phyloP scores from a whole-genome alignment of 2,888 invertebrate genomes.

The Athetis lepigone region DNA sequence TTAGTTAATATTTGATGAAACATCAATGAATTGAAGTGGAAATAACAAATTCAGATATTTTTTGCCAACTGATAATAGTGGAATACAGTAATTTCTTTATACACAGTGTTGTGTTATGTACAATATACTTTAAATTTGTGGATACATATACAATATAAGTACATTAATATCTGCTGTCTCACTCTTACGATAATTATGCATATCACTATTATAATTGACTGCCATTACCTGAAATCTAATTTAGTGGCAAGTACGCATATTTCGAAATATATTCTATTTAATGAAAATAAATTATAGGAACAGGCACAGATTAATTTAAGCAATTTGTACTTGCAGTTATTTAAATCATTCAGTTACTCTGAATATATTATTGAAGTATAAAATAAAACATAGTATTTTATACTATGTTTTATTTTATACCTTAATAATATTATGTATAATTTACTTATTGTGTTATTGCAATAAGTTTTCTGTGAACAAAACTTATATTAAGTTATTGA shows the following conservation, averaged over 20 bases:
- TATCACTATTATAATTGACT: slow-evolving; percentile 14
- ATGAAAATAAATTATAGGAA: background rate
- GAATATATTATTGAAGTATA: slow-evolving; percentile 7
- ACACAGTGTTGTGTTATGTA: background rate
- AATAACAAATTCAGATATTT: slow-evolving; percentile 2
- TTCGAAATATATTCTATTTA: slow-evolving; percentile 4
- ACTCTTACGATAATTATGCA: slow-evolving; percentile 18
- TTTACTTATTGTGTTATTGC: slow-evolving; percentile 8
- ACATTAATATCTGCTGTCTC: background rate
- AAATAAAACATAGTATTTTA: too few species aligned
- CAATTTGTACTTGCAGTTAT: slow-evolving; percentile 20
- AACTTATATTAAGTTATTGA: background rate
- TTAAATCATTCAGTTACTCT: slow-evolving; percentile 13
- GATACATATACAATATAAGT: background rate
- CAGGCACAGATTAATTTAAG: slow-evolving; percentile 12
- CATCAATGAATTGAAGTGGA: background rate
- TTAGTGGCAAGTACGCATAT: background rate
- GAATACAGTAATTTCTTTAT: slow-evolving; percentile 1
- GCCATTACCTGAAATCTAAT: background rate
- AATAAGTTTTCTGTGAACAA: slow-evolving; percentile 29
- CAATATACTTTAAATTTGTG: slow-evolving; percentile 2
- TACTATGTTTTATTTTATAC: too few species aligned
- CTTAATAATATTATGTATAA: too few species aligned
- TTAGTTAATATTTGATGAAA: background rate
- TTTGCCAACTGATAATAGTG: slow-evolving; percentile 7